Evolutionary conservation across 2,113 vertebrate species (phyloP).

Genomic region (Fukomys damarensis): DNA sequence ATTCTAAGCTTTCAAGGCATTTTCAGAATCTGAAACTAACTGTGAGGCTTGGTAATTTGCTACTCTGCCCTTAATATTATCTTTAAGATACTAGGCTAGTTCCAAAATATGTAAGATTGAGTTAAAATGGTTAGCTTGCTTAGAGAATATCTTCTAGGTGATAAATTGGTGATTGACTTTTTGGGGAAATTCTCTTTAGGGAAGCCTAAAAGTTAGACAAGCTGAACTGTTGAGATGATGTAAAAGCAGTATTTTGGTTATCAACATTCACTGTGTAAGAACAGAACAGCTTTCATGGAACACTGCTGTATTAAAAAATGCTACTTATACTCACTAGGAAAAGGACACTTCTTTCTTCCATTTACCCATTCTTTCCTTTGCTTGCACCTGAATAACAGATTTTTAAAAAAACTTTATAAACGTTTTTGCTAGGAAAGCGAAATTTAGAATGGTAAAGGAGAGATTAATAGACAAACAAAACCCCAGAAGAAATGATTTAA

Average conservation of each 20-base stretch:
- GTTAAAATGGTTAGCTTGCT: background rate
- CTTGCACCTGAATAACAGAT: background rate
- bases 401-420: background rate
- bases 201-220: constrained; percentile 49
- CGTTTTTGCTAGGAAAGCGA: background rate
- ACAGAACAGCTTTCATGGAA: background rate
- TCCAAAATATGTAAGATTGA: constrained; percentile 19
- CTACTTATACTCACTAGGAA: background rate
- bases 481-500: constrained; percentile 48
- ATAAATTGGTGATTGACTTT: background rate
- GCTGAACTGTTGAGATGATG: background rate
- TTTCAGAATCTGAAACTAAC: constrained; percentile 43
- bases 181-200: constrained; percentile 13
- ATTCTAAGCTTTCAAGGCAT: constrained; percentile 31
- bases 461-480: constrained; percentile 21
- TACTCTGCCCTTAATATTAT: constrained; percentile 1
- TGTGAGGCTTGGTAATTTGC: background rate
- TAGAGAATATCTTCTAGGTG: constrained; percentile 38
- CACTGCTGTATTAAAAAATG: background rate
- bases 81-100: background rate
- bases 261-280: background rate
- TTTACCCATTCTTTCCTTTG: background rate
- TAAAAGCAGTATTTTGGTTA: constrained; percentile 20
- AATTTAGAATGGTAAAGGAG: constrained; percentile 4
- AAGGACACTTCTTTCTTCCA: background rate